phyloP scores from a whole-genome alignment of 2,888 invertebrate species.

The Agrotis clavis region DNA sequence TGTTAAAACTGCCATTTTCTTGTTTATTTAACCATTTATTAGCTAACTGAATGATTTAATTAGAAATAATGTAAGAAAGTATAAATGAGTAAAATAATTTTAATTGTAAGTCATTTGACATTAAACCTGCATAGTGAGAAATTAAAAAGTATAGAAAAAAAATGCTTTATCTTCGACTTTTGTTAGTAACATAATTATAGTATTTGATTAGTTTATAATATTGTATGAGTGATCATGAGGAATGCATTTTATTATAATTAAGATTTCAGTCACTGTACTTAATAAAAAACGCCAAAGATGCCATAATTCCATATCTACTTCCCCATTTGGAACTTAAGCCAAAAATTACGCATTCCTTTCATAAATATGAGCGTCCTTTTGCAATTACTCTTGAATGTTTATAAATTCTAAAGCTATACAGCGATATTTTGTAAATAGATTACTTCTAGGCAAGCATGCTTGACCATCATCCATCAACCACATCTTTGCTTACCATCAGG shows the following conservation, averaged over 20 bases:
- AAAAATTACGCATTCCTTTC: background rate
- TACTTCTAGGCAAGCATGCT: too few relatives aligned
- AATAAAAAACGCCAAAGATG: slow-evolving; percentile 53
- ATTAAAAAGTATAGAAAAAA: slow-evolving; percentile 10
- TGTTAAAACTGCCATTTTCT: background rate
- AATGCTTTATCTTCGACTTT: slow-evolving; percentile 28
- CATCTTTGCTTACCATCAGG: too few relatives aligned
- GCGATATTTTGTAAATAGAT: too few relatives aligned
- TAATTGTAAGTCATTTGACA: slow-evolving; percentile 30
- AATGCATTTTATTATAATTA: slow-evolving; percentile 46
- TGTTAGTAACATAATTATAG: slow-evolving; percentile 21
- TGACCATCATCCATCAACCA: too few relatives aligned
- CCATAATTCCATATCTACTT: background rate
- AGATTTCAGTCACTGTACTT: slow-evolving; percentile 43
- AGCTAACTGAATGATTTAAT: slow-evolving; percentile 8
- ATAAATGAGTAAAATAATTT: background rate
- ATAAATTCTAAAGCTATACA: too few relatives aligned
- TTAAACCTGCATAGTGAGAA: slow-evolving; percentile 40
- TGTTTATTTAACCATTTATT: background rate
- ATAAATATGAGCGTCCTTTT: background rate
- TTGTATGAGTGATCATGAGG: slow-evolving; percentile 49
- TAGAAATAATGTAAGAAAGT: slow-evolving; percentile 29
- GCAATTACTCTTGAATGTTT: too few relatives aligned
- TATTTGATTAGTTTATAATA: slow-evolving; percentile 31
- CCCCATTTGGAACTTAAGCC: background rate